These are phyloP conservation scores for Anoplophora glabripennis DNA, from an alignment of 1,140 invertebrate species.

Conservation along the genomic window DNA sequence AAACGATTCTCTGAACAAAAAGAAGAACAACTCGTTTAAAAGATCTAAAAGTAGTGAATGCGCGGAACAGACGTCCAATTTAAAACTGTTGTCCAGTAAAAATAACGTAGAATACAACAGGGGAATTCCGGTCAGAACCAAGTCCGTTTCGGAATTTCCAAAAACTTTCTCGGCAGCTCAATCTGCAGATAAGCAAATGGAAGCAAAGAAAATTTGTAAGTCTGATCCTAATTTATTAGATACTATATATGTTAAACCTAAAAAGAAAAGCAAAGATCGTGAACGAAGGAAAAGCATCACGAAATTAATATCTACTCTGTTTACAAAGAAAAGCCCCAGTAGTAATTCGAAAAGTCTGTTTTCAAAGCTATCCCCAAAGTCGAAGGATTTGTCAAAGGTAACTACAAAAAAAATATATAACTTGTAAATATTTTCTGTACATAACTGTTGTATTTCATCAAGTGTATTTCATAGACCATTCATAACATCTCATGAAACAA, in stretches of 20 bases:
- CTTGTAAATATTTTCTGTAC: no score
- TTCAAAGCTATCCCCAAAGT: constrained; percentile 63
- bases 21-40: constrained; percentile 39
- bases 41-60: constrained; percentile 38
- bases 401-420: constrained; percentile 11
- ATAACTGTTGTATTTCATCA: no score
- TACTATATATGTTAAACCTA: constrained; percentile 41
- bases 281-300: constrained; percentile 79
- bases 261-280: constrained; percentile 59
- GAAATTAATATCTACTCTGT: constrained; percentile 74
- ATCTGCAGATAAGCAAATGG: background rate
- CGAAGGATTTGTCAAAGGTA: constrained; percentile 69
- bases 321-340: constrained; percentile 58
- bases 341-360: constrained; percentile 50
- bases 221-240: constrained; percentile 60
- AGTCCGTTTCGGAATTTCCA: constrained; percentile 40
- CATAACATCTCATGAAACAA: no score
- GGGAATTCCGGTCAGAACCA: constrained; percentile 27
- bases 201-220: constrained; percentile 46
- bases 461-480: no score
- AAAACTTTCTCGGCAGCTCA: constrained; percentile 11
- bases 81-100: background rate
- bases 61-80: no score
- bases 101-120: background rate
- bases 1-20: constrained; percentile 40